Base-by-base conservation (phyloP, 1,140 invertebrate genomes). In the Neodiprion lecontei region DNA sequence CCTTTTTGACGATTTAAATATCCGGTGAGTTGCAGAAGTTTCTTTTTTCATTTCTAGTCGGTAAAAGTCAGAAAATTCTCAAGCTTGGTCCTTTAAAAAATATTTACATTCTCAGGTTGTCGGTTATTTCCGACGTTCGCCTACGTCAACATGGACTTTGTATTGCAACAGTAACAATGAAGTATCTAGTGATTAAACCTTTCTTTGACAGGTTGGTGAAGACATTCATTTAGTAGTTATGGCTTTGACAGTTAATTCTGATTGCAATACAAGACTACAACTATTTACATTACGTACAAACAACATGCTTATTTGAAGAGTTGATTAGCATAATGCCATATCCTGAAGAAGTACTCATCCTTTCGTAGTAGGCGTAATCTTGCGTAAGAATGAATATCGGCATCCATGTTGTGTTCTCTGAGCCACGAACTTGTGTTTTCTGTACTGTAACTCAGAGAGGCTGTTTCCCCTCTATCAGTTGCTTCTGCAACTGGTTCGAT, bases 361-460 rank as follows among this genome's bases (percentile, higher is more conserved):
- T 93, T 91, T 76, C 95, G 90, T 10, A 97, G 89, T 17, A 97
- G 89, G 71, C 93, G 93, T 65, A 94, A 93, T 76, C 94, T 92
- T 1, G 96, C 94, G 87, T 97, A 97, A 48, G 94, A 95, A 76
- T 93, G 91, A 78, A 98, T 97, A 80, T 97, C 96, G 1, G 96
- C 96, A 85, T 97, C 96, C 95, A 97, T 96, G 78, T 95, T 95
- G 79, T 95, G 93, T 75, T 97, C 95, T 67, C 95, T 90, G 82
- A 98, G 90, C 96, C 96, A 98, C 0, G 96, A 97, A 67, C 95
- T 96, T n/a, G 95, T 96, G 5, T 95, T 97, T 86, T 97, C 96
- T 7, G 95, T 95, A 84, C 94, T 96, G 89, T 96, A 96, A 75
- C 91, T 92, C 7, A 93, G 78, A 2, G 92, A 92, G 8, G 95